These are phyloP conservation scores for Heliconius eleuchia DNA, from an alignment of 1,140 invertebrate genomes.

Conservation along the genomic window DNA sequence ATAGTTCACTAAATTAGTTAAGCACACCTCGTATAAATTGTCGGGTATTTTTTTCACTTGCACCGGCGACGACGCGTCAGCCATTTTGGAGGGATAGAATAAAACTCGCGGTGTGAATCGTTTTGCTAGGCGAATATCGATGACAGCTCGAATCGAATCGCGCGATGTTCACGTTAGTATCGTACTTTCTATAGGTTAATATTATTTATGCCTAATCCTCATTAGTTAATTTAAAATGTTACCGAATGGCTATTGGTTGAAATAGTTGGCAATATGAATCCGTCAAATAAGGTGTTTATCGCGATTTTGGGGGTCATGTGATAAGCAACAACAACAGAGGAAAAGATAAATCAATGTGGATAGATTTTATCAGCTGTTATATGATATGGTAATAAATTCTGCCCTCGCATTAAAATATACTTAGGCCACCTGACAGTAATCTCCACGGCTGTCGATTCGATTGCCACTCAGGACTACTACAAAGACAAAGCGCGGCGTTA, in stretches of 20 bases:
- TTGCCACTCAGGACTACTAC: too few relatives aligned
- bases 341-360: not conserved
- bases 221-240: not conserved
- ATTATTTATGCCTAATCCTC: not conserved
- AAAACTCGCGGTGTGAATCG: constrained; percentile 59
- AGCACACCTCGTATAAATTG: constrained; percentile 82
- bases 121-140: constrained; percentile 43
- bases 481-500: too few relatives aligned
- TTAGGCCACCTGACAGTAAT: too few relatives aligned
- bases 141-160: constrained; percentile 49
- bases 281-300: constrained; percentile 17
- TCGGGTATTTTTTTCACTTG: constrained; percentile 76
- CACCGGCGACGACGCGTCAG: constrained; percentile 76
- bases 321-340: constrained; percentile 51
- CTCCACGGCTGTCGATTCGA: too few relatives aligned
- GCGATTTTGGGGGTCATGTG: constrained; percentile 47
- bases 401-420: not conserved
- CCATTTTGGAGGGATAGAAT: constrained; percentile 80
- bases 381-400: not conserved
- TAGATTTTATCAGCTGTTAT: not conserved
- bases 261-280: not conserved
- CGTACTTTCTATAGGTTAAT: constrained; percentile 38
- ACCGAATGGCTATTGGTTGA: not conserved
- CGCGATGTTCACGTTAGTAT: constrained; percentile 61
- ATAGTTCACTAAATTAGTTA: constrained; percentile 78